Base-by-base conservation (phyloP, 2,113 vertebrate species). In the Lophotis ruficrista region DNA sequence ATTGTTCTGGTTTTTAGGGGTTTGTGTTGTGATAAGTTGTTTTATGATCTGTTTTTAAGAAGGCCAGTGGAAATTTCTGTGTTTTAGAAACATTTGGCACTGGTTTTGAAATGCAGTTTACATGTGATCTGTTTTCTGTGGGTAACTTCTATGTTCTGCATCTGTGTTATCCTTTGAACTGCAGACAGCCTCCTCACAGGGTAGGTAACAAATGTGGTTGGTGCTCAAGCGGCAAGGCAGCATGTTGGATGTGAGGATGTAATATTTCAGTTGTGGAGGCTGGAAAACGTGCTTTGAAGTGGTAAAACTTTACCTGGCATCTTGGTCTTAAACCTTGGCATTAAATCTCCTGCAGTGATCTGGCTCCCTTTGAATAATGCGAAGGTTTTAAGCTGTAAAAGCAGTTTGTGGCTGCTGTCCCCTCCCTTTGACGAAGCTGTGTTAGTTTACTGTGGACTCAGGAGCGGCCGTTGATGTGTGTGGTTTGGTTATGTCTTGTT, bases 11-110 rank as follows among this genome's bases (percentile, higher is more conserved):
- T 50, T 91, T 78, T 71, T 20, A 89, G 57, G 43, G 9, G 56
- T 85, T 92, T 93, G 27, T 93, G 7, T 93, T 83, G 83, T 94
- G 65, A 51, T 17, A 73, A 91, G 89, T 89, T 95, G 93, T 86
- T 93, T 94, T 94, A 69, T 91, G 82, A 73, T 90, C 70, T 45
- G 76, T 69, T 96, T 96, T 93, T 83, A 64, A 76, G 79, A 80
- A 71, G 96, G 48, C 16, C 22, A 25, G 5, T 58, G 69, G 79
- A 73, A 85, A 68, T 71, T 87, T 65, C 89, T 89, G 15, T 73
- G 77, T 80, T 60, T 48, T 62, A n/a, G 54, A 51, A 68, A 51
- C 48, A 5, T 51, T 75, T 31, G 65, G 72, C 61, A 17, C 24
- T 27, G 72, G 10, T 45, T 91, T 73, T 47, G 45, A 79, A 75